phyloP scores from a whole-genome alignment of 2,888 invertebrate species.

The Lordiphosa andalusiaca region DNA sequence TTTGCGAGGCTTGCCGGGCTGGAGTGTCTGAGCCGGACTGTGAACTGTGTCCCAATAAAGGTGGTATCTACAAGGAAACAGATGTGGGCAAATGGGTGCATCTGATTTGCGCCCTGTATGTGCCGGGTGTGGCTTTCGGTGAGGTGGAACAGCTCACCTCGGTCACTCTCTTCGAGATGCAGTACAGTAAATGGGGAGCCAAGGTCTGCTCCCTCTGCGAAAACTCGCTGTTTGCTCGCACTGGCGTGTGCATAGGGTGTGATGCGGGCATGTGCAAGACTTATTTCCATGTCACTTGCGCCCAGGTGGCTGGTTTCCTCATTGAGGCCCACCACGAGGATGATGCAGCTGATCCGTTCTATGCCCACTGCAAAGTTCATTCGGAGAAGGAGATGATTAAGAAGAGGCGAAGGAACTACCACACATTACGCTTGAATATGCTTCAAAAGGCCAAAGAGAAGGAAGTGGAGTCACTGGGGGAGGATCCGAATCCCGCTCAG shows the following conservation, averaged over 20 bases:
- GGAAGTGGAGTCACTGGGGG: slow-evolving; percentile 56
- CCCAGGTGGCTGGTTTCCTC: slow-evolving; percentile 94
- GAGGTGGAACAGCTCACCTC: slow-evolving; percentile 95
- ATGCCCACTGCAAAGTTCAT: slow-evolving; percentile 97
- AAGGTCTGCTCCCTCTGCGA: slow-evolving; percentile 94
- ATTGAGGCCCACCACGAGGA: slow-evolving; percentile 96
- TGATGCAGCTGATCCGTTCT: slow-evolving; percentile 97
- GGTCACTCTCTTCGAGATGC: slow-evolving; percentile 97
- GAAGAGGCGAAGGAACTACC: slow-evolving; percentile 90
- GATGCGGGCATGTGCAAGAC: slow-evolving; percentile 99
- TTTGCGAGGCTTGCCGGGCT: slow-evolving; percentile 98
- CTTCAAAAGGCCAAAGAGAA: slow-evolving; percentile 83
- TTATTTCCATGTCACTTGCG: slow-evolving; percentile 98
- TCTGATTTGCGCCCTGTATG: slow-evolving; percentile 97
- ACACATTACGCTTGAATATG: slow-evolving; percentile 90
- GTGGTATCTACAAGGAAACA: slow-evolving; percentile 96
- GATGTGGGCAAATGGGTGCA: slow-evolving; percentile 99
- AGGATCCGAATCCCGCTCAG: slow-evolving; percentile 84
- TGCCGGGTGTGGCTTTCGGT: slow-evolving; percentile 97
- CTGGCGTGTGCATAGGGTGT: slow-evolving; percentile 97
- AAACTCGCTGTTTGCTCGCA: slow-evolving; percentile 91
- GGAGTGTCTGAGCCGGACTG: slow-evolving; percentile 93
- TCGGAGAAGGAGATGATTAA: slow-evolving; percentile 94
- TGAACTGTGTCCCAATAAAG: slow-evolving; percentile 96
- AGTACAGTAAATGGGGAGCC: slow-evolving; percentile 97